Base-by-base conservation (phyloP, 2,113 vertebrate genomes). In the Boleophthalmus pectinirostris region DNA sequence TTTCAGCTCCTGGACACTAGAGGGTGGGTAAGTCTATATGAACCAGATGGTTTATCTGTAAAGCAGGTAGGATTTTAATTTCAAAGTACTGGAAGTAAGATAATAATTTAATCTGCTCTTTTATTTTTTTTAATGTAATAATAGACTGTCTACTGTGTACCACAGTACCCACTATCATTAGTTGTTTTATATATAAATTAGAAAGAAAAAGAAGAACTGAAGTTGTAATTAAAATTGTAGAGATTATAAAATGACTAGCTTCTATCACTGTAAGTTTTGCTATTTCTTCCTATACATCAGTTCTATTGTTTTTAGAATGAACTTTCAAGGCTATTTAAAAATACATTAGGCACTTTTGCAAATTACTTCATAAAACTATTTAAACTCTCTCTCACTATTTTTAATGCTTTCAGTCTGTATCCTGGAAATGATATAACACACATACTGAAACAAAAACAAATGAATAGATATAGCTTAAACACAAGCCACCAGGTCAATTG, bases 21-120 rank as follows among this genome's bases (percentile, higher is more conserved):
- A 93, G 93, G 93, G 91, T 84, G 82, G 79, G 29, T 92, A 73
- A 88, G 80, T 60, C 89, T 85, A 84, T 21, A 54, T 53, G 56
- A 49, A 24, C 54, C 56, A 63, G 43, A 56, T 60, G 49, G 9
- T 14, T 49, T 25, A 82, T 74, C 80, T 74, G 60, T n/a, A 11
- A 16, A 51, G 47, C 54, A 84, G 85, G 82, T 86, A 87, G 76
- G 82, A 81, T 20, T 35, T 47, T 16, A 67, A 57, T 66, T 23
- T 69, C 5, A 23, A 68, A 68, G 71, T 0, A 20, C 1, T 53
- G 20, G 49, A 20, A 18, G 49, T 51, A 51, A 18, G 18, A 38
- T 6, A 38, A 38, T n/a, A n/a, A n/a, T n/a, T n/a, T n/a, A n/a
- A n/a, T n/a, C n/a, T n/a, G n/a, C n/a, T n/a, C n/a, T n/a, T n/a